Percentiles rank a stretch among this genome's conserved stretches.
Conservation (phyloP, 2,797 vertebrate genomes). For the Anguilla anguilla region DNA sequence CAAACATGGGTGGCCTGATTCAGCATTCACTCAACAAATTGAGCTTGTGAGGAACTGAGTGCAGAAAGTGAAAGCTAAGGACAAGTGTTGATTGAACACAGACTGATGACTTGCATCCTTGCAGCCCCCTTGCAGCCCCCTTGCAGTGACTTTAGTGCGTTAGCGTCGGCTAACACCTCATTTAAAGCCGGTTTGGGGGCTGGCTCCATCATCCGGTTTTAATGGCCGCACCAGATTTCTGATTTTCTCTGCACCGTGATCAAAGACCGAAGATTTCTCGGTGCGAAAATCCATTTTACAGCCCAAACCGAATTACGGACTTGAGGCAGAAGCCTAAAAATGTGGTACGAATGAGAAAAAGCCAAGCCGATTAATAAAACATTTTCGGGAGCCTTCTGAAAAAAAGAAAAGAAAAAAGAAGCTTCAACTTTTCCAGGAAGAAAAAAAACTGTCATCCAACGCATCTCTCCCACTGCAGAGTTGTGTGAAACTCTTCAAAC, state of each 20-base stretch:
- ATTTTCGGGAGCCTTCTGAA: neutral
- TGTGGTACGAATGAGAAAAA: neutral
- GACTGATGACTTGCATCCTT: neutral
- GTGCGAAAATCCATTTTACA: neutral
- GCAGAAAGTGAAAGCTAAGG: neutral
- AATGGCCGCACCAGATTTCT: neutral
- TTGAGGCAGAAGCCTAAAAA: neutral
- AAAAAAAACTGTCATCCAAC: neutral
- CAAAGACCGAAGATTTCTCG: neutral
- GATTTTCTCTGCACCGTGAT: neutral
- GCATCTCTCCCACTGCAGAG: neutral
- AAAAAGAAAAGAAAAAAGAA: neutral
- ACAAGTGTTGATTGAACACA: neutral
- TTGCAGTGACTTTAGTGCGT: neutral
- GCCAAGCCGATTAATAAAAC: slow-evolving; percentile 15
- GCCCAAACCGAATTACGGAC: neutral
- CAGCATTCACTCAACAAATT: neutral
- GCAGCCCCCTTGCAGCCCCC: no score
- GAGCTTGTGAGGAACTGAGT: neutral
- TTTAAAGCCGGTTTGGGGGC: neutral
- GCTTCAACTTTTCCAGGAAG: neutral
- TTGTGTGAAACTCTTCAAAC: neutral
- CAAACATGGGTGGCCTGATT: neutral
- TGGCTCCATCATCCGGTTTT: neutral
- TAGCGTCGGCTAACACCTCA: neutral